Conservation (phyloP, 2,797 vertebrate genomes). For the Sebastes kiyomatsui region DNA sequence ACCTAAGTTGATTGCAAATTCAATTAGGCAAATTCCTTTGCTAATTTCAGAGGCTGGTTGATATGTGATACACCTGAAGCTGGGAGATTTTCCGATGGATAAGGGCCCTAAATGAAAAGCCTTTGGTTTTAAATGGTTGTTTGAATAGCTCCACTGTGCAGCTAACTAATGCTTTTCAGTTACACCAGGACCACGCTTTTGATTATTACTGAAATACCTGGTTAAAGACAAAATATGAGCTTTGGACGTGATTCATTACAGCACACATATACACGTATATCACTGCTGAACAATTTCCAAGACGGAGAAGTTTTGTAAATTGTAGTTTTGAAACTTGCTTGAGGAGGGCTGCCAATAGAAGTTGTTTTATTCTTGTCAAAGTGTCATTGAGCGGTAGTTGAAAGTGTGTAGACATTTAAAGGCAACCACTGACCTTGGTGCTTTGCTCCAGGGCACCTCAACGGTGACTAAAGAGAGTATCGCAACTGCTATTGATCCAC, state of each 20-base stretch:
- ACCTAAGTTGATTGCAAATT: conserved; percentile 80
- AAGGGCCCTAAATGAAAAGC: conserved; percentile 59
- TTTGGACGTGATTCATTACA: neutral
- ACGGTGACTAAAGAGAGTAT: neutral
- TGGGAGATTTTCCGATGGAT: conserved; percentile 66
- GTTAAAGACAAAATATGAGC: neutral
- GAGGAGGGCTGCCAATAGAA: neutral
- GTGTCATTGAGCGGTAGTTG: neutral
- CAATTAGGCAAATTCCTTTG: conserved; percentile 72
- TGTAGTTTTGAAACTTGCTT: neutral
- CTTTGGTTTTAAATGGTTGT: conserved; percentile 33
- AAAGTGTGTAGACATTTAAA: neutral
- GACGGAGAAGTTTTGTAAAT: neutral
- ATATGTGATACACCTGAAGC: conserved; percentile 75
- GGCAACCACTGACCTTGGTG: neutral
- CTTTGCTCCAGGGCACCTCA: conserved; percentile 20
- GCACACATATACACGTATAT: neutral
- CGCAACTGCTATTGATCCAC: conserved; percentile 15
- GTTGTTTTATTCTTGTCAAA: neutral
- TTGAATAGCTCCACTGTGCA: conserved; percentile 29
- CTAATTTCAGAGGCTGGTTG: conserved; percentile 62
- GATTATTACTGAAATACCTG: neutral
- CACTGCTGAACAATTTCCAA: neutral
- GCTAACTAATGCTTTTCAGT: neutral
- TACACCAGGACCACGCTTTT: neutral